Evolutionary conservation across 2,797 vertebrate species (phyloP).

Genomic region (Podarcis lilfordi): DNA sequence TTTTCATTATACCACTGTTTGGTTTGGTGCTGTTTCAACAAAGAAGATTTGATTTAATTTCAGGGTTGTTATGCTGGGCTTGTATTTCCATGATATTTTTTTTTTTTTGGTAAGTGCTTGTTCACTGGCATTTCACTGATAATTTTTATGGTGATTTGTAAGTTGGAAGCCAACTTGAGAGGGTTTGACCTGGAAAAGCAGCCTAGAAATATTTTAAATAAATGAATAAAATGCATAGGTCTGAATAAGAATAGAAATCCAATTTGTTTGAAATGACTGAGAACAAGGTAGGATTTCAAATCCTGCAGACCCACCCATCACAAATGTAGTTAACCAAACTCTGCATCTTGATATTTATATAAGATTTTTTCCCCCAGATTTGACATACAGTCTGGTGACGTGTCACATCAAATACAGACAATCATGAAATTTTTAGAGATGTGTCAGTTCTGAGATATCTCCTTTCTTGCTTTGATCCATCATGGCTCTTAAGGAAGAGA

Average conservation of each 20-base stretch:
- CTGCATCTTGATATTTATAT: slow-evolving; percentile 44
- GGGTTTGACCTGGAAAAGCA: neutral
- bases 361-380: slow-evolving; percentile 43
- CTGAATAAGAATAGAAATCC: slow-evolving; percentile 40
- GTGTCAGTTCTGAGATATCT: slow-evolving; percentile 55
- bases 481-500: slow-evolving; percentile 43
- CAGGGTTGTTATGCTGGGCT: neutral
- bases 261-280: slow-evolving; percentile 45
- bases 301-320: slow-evolving; percentile 37
- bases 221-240: slow-evolving; percentile 22
- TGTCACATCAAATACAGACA: slow-evolving; percentile 57
- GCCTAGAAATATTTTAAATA: slow-evolving; percentile 54
- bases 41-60: neutral
- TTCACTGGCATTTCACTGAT: neutral
- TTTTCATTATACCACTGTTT: neutral
- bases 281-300: slow-evolving; percentile 36
- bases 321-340: slow-evolving; percentile 27
- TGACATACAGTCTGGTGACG: slow-evolving; percentile 48
- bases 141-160: neutral
- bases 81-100: neutral
- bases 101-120: neutral
- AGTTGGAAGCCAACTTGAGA: neutral
- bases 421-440: slow-evolving; percentile 56
- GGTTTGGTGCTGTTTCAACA: neutral
- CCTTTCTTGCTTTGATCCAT: slow-evolving; percentile 59